Base-by-base conservation (phyloP, 2,797 vertebrate species). In the Euthynnus affinis region DNA sequence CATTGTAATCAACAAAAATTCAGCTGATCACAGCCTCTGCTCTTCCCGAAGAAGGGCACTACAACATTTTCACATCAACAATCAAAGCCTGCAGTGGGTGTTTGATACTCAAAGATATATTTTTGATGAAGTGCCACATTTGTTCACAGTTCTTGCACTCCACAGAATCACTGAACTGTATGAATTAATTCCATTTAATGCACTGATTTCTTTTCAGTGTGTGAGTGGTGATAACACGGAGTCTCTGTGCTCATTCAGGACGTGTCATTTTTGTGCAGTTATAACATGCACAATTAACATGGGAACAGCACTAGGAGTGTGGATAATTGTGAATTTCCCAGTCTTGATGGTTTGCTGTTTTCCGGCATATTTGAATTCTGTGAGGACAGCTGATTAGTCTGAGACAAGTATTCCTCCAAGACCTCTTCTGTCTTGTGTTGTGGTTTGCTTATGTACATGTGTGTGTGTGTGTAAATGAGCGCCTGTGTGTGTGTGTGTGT, bases 381-480 rank as follows among this genome's bases (percentile, higher is more conserved):
- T 48, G 52, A 42, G 23, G n/a, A 53, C 8, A 75, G 42, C 22
- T 76, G 74, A 80, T 80, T 44, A 65, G 52, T 82, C 59, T 67
- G n/a, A 51, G 17, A 42, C 23, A 70, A 66, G 40, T 71, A 49
- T 62, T 70, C 29, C 66, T 71, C 32, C 53, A 67, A 69, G 62
- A 32, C 75, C 10, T 78, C 34, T 59, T 55, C 37, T 60, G 23
- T 60, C 17, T 74, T 71, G 25, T 76, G n/a, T 57, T 67, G 10
- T 37, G 42, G 22, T 70, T 66, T 73, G 49, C 76, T 58, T 82
- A 34, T 62, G 40, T 72, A 73, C 53, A 34, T 29, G 10, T 37
- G 66, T 37, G 22, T 22, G 32, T 22, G 32, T 63, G 53, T 34
- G 20, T 25, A 25, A 10, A 37, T 10, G 9, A 37, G 9, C 8